Base-by-base conservation (phyloP, 2,113 vertebrate genomes). In the Ctenomys sociabilis region DNA sequence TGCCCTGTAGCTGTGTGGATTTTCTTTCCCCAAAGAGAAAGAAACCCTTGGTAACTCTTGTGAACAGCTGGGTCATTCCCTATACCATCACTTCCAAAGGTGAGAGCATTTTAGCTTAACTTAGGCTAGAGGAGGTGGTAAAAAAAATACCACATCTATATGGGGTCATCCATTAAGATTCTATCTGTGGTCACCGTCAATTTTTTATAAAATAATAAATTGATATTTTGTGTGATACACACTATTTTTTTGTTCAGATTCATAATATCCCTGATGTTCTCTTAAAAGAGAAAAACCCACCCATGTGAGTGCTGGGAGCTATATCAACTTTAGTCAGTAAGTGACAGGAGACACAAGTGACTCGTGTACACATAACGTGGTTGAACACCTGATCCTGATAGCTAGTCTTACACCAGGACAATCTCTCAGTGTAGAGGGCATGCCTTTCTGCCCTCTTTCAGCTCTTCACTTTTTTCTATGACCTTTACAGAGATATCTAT, bases 351-450 rank as follows among this genome's bases (percentile, higher is more conserved):
- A 35, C 26, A 0, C 13, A 1, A 19, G 57, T 82, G 52, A 54
- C 30, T 54, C 30, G 4, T 35, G 28, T 3, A 5, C 37, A 16
- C 14, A 14, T 0, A 1, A 35, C 0, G 0, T 30, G 7, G 32
- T 7, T 11, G 1, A 22, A 72, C 2, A 19, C 3, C 17, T 52
- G 57, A 8, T 61, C 37, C 45, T 72, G 30, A 64, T 17, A 6
- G 10, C 16, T 21, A 12, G 32, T 16, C 19, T 40, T 2, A 28
- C 4, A 6, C 43, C 26, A 32, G 32, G 0, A 2, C 4, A 1
- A 3, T 5, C 13, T 4, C 1, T 14, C 28, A 4, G 2, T 1
- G 1, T 2, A 28, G 2, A 1, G 0, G 9, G 10, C 2, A 0
- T 1, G 63, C 5, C 24, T 70, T 9, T 14, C 7, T 6, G 10